Percentiles rank a stretch among this genome's conserved stretches.
Conservation (phyloP, 2,888 invertebrate genomes). For the Mythimna vitellina region DNA sequence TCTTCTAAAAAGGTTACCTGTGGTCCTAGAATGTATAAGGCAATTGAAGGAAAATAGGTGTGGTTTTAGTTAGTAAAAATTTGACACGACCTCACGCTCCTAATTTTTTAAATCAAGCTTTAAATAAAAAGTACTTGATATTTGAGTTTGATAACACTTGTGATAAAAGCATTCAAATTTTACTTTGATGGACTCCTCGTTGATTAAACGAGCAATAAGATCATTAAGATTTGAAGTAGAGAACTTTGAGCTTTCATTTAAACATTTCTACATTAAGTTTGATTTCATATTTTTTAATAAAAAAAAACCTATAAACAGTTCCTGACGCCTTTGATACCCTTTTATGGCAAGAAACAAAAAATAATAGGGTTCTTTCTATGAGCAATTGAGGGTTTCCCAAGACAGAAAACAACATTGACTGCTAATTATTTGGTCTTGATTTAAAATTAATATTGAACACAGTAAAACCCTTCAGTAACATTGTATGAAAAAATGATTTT, state of each 20-base stretch:
- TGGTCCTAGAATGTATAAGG: too few species aligned
- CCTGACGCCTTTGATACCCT: background rate
- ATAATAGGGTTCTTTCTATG: background rate
- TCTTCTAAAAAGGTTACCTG: too few species aligned
- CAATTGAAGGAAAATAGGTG: too few species aligned
- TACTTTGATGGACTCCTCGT: background rate
- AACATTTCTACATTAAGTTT: background rate
- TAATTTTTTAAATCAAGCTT: background rate
- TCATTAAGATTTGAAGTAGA: background rate
- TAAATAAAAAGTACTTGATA: background rate
- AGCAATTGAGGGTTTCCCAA: background rate
- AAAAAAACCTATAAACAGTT: background rate
- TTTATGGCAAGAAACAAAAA: background rate
- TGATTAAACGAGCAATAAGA: conserved; percentile 1
- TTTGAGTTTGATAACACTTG: background rate
- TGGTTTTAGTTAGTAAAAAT: too few species aligned
- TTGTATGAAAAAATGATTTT: conserved; percentile 47
- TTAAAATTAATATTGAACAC: background rate
- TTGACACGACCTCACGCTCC: too few species aligned
- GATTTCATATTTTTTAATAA: conserved; percentile 3
- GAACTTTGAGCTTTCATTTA: background rate
- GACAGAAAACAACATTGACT: background rate
- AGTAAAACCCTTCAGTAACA: background rate
- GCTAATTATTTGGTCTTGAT: background rate
- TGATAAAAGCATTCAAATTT: background rate